phyloP scores from a whole-genome alignment of 2,113 vertebrate species.

The Piliocolobus tephrosceles region DNA sequence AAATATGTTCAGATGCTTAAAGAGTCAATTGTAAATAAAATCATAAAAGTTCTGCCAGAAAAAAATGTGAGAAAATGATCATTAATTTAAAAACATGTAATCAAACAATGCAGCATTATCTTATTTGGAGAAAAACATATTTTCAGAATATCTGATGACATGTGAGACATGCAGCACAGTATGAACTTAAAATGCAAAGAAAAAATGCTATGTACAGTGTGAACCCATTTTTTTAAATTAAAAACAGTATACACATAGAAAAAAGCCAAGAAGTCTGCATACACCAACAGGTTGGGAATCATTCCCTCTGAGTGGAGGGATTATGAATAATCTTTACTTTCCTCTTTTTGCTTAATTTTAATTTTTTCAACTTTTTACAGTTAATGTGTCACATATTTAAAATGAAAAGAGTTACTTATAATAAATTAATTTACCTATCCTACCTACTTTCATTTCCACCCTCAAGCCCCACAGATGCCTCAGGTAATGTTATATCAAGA shows the following conservation, averaged over 20 bases:
- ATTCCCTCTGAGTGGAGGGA: not conserved
- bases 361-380: conserved; percentile 45
- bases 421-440: not conserved
- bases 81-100: conserved; percentile 4
- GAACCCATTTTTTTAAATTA: conserved; percentile 10
- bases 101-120: not conserved
- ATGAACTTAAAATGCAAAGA: conserved; percentile 30
- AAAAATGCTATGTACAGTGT: not conserved
- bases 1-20: not conserved
- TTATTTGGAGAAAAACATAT: conserved; percentile 2
- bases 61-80: not conserved
- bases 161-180: not conserved
- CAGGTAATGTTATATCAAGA: not conserved
- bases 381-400: not conserved
- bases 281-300: not conserved
- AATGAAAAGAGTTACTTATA: not conserved
- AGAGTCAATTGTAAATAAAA: conserved; percentile 34
- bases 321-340: not conserved
- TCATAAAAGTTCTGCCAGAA: not conserved
- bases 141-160: conserved; percentile 11
- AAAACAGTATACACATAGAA: not conserved
- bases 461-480: not conserved
- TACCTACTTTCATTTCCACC: not conserved
- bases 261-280: not conserved
- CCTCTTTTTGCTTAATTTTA: conserved; percentile 5